A percentile compares a stretch with the other conserved stretches of the same genome.
These are phyloP conservation scores for Dufourea novaeangliae DNA, from an alignment of 1,140 invertebrate species.

Conservation along the genomic window DNA sequence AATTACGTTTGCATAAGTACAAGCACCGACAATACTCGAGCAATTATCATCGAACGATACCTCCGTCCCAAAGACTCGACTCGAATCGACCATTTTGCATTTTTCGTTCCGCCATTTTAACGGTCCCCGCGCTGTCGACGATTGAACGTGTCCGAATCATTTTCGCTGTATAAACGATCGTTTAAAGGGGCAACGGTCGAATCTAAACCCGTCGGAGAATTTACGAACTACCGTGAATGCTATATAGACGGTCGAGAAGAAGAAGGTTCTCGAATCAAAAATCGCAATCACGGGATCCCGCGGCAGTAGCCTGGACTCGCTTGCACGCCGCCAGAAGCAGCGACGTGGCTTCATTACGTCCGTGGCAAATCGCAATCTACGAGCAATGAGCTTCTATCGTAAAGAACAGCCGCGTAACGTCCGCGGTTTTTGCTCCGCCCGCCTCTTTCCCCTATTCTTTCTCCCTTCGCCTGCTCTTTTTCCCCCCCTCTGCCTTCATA, in stretches of 20 bases:
- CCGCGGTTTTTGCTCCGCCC: conserved; percentile 69
- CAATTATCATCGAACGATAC: neutral
- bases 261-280: conserved; percentile 7
- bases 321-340: conserved; percentile 44
- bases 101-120: neutral
- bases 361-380: conserved; percentile 81
- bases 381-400: conserved; percentile 77
- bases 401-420: conserved; percentile 74
- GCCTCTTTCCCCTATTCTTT: conserved; percentile 43
- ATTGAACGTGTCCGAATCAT: too few relatives aligned
- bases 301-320: neutral
- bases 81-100: neutral
- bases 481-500: conserved; percentile 26
- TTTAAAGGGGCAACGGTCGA: neutral
- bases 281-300: conserved; percentile 14
- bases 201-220: conserved; percentile 23
- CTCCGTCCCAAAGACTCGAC: neutral
- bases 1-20: neutral
- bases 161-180: too few relatives aligned
- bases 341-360: conserved; percentile 78
- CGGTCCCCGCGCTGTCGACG: too few relatives aligned
- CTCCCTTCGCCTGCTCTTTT: conserved; percentile 24
- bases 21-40: neutral
- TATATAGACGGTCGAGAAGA: neutral
- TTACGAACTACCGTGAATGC: neutral